Base-by-base conservation (phyloP, 2,113 vertebrate species). In the Colius striatus region DNA sequence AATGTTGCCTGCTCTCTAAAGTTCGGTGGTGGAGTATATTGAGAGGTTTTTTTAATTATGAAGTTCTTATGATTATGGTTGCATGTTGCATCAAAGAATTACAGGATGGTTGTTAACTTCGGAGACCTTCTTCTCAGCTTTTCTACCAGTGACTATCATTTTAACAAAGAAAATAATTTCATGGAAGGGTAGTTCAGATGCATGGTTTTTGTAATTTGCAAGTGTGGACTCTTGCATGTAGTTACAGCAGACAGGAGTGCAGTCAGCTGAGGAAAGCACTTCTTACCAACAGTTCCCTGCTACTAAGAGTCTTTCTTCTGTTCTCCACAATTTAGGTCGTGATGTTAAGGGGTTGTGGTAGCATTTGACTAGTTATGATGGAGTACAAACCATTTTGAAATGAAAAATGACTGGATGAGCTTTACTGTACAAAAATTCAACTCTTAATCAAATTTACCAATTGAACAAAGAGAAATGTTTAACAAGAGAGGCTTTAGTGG, bases 131-230 rank as follows among this genome's bases (percentile, higher is more conserved):
- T 67, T 81, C n/a, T 87, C 11, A 70, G 47, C 25, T 50, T 65
- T 82, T 81, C 30, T 84, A 65, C 48, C 50, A 23, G 14, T 82
- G 63, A 51, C 77, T 91, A 10, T 94, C 16, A 47, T 81, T 95
- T 94, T 47, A 62, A 65, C 43, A 79, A 71, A 76, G 65, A 91
- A 90, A 83, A 92, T 80, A 86, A 95, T 94, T 89, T 95, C 73
- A 89, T 89, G 89, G 89, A 94, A 92, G 87, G 84, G 16, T 91
- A 57, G 92, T 89, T 95, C 66, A 75, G 50, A 15, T 78, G 45
- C 62, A 18, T 60, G n/a, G 84, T 89, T 76, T 81, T 21, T 78
- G 45, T 72, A 54, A 75, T 90, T 84, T 91, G 62, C 50, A 73
- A 76, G 58, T 60, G 57, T 72, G 71, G 89, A 79, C 54, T 38